These are phyloP conservation scores for Porites lutea DNA, from an alignment of 64 coral and sea anemone genomes.

Conservation along the genomic window DNA sequence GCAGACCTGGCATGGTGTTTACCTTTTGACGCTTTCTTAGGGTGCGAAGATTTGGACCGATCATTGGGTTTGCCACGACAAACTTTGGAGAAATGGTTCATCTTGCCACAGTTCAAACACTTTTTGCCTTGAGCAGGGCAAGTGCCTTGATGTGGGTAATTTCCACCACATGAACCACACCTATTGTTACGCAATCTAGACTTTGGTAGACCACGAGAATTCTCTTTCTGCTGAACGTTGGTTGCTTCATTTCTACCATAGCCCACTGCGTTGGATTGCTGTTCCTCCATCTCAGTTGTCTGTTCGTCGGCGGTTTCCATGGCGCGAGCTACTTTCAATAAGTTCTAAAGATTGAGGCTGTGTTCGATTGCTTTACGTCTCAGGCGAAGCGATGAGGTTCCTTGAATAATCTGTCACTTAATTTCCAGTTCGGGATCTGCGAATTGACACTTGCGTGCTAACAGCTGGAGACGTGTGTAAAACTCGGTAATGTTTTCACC, in stretches of 20 bases:
- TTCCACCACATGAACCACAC: constrained; percentile 29
- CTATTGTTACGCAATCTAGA: background rate
- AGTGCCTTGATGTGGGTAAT: constrained; percentile 7
- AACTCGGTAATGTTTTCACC: constrained; percentile 40
- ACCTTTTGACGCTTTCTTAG: too few relatives aligned
- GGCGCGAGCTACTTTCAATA: constrained; percentile 49
- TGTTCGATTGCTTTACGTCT: constrained; percentile 60
- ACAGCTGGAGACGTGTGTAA: constrained; percentile 57
- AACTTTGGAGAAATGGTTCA: constrained; percentile 30
- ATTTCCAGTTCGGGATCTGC: constrained; percentile 36
- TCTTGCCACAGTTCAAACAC: constrained; percentile 11
- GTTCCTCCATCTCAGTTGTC: constrained; percentile 49
- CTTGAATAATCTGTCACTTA: constrained; percentile 58
- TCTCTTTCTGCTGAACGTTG: constrained; percentile 10
- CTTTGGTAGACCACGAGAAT: background rate
- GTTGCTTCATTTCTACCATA: constrained; percentile 13
- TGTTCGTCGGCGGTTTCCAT: constrained; percentile 72
- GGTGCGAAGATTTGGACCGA: too few relatives aligned
- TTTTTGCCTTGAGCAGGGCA: constrained; percentile 9
- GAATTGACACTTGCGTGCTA: constrained; percentile 72
- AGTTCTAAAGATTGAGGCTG: constrained; percentile 60
- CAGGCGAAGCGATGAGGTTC: constrained; percentile 28
- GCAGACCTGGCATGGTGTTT: too few relatives aligned
- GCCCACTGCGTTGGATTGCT: constrained; percentile 36
- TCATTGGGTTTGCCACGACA: background rate